Conservation (phyloP, 1,140 invertebrate genomes). For the Lysiphlebus fabarum region DNA sequence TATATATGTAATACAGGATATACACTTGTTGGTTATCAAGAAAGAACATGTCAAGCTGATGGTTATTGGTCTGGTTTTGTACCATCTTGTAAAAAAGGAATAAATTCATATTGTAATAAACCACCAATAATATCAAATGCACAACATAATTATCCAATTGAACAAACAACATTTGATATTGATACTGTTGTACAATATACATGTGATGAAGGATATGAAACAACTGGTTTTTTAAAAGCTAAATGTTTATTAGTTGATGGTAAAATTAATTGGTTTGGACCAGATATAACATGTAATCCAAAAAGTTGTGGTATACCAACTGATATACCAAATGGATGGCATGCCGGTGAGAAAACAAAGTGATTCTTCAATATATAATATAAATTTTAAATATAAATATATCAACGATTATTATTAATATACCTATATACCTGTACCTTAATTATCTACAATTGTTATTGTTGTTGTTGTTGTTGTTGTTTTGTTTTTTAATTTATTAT, state of each 20-base stretch:
- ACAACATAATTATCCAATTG: constrained; percentile 76
- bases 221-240: constrained; percentile 78
- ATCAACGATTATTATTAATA: no score
- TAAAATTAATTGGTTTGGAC: constrained; percentile 80
- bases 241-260: constrained; percentile 89
- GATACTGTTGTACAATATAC: constrained; percentile 85
- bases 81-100: constrained; percentile 85
- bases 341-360: constrained; percentile 58
- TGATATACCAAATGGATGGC: constrained; percentile 85
- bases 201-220: constrained; percentile 85
- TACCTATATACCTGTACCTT: not conserved
- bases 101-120: constrained; percentile 78
- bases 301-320: constrained; percentile 80
- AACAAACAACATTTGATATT: constrained; percentile 79
- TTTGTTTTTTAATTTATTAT: no score
- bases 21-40: constrained; percentile 78
- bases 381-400: no score
- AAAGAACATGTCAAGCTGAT: constrained; percentile 86
- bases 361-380: no score
- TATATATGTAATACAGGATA: constrained; percentile 86
- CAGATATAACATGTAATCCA: constrained; percentile 92
- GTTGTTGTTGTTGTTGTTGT: no score
- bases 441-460: not conserved
- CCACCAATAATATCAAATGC: constrained; percentile 87
- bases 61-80: constrained; percentile 86